Conservation (phyloP, 2,888 invertebrate genomes). For the Helicoverpa assulta region DNA sequence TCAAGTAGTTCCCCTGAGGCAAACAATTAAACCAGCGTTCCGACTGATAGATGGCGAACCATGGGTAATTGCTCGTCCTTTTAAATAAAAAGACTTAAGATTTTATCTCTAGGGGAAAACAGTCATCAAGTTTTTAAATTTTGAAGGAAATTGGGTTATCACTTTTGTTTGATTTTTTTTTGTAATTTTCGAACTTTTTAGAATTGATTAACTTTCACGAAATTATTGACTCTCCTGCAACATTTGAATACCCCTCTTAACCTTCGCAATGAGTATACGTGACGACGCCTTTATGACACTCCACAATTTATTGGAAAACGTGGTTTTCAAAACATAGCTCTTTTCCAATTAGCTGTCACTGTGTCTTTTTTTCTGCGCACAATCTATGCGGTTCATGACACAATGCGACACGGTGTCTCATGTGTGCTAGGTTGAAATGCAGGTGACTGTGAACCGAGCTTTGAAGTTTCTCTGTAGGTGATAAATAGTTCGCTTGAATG, state of each 20-base stretch:
- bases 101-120: not conserved
- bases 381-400: slow-evolving; percentile 15
- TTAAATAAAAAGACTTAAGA: slow-evolving; percentile 10
- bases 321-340: slow-evolving; percentile 71
- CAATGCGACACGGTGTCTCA: slow-evolving; percentile 38
- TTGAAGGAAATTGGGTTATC: not conserved
- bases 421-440: slow-evolving; percentile 39
- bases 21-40: slow-evolving; percentile 45
- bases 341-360: slow-evolving; percentile 62
- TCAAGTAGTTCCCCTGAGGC: slow-evolving; percentile 35
- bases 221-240: slow-evolving; percentile 37
- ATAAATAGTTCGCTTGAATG: slow-evolving; percentile 63
- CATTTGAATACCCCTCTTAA: slow-evolving; percentile 63
- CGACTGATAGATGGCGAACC: slow-evolving; percentile 24
- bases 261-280: slow-evolving; percentile 75
- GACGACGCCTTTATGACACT: slow-evolving; percentile 75
- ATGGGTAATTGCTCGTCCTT: slow-evolving; percentile 20
- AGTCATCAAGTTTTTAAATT: not conserved
- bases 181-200: not conserved
- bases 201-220: slow-evolving; percentile 21
- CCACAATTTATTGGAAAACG: slow-evolving; percentile 80
- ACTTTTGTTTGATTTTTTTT: not conserved
- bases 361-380: slow-evolving; percentile 40
- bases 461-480: slow-evolving; percentile 60
- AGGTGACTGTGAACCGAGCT: slow-evolving; percentile 53